Evolutionary conservation across 1,140 invertebrate species (phyloP).

Genomic region (Idris sp.): DNA sequence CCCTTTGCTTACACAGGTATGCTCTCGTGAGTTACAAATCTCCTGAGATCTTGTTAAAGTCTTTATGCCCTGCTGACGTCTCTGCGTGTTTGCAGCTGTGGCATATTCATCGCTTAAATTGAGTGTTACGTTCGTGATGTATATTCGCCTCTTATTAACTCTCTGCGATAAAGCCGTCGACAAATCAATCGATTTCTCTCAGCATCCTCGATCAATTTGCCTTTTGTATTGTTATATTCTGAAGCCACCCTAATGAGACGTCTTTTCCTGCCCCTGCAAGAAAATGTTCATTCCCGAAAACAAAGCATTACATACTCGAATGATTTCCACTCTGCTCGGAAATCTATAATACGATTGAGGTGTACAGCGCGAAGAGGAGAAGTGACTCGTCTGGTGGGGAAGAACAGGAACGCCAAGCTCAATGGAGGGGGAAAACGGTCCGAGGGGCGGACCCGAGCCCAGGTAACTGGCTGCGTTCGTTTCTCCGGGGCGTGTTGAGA

Average conservation of each 20-base stretch:
- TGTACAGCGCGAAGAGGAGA: no score
- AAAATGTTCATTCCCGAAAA: no score
- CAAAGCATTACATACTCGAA: no score
- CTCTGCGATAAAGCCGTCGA: constrained; percentile 16
- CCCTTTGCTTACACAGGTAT: not conserved
- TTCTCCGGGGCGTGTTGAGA: constrained; percentile 41
- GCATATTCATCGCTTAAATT: constrained; percentile 36
- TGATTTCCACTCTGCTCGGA: no score
- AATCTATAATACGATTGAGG: no score
- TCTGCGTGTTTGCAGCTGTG: constrained; percentile 21
- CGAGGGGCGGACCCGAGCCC: constrained; percentile 51
- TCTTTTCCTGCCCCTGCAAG: no score
- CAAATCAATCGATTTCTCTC: constrained; percentile 1
- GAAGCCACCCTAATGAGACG: constrained; percentile 36
- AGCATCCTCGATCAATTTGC: constrained; percentile 14
- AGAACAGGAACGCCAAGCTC: no score
- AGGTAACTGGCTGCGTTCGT: constrained; percentile 19
- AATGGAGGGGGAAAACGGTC: constrained; percentile 8
- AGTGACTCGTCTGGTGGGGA: no score
- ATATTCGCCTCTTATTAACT: constrained; percentile 8
- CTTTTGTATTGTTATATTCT: constrained; percentile 40
- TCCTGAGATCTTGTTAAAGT: constrained; percentile 9
- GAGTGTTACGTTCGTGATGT: constrained; percentile 19
- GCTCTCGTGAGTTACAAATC: constrained; percentile 28
- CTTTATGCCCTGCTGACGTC: constrained; percentile 33